phyloP scores from a whole-genome alignment of 2,797 vertebrate genomes.

The Aeoliscus strigatus region DNA sequence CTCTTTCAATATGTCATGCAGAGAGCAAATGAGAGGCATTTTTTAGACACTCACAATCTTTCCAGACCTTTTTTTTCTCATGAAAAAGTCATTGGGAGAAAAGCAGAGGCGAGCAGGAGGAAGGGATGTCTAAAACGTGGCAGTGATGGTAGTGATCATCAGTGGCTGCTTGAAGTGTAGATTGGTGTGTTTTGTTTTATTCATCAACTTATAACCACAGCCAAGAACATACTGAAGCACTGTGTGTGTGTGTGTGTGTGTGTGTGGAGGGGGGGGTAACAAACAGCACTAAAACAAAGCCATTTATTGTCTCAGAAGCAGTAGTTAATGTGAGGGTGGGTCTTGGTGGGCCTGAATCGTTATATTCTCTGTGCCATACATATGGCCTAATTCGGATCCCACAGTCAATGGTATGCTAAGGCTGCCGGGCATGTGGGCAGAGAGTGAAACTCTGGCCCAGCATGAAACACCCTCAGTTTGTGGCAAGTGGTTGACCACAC shows the following conservation, averaged over 20 bases:
- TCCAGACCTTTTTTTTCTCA: slow-evolving; percentile 26
- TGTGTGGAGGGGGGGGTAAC: no score
- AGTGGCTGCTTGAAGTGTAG: slow-evolving; percentile 8
- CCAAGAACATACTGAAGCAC: no score
- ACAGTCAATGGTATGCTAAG: slow-evolving; percentile 51
- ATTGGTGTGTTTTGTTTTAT: no score
- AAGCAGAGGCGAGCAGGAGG: slow-evolving; percentile 1
- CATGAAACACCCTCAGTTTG: slow-evolving; percentile 61
- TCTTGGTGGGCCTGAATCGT: slow-evolving; percentile 46
- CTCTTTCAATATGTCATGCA: slow-evolving; percentile 34
- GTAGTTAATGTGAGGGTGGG: slow-evolving; percentile 37
- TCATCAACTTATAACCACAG: no score
- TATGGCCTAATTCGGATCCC: slow-evolving; percentile 55
- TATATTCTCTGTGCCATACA: slow-evolving; percentile 33
- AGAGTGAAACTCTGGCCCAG: slow-evolving; percentile 28
- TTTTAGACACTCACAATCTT: slow-evolving; percentile 48
- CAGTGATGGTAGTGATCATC: no score
- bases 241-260: no score
- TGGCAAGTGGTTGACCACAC: slow-evolving; percentile 61
- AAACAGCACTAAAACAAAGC: no score
- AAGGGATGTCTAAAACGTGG: slow-evolving; percentile 19
- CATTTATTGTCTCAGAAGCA: slow-evolving; percentile 48
- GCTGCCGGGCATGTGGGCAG: slow-evolving; percentile 58
- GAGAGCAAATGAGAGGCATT: slow-evolving; percentile 38
- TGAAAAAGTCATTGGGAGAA: slow-evolving; percentile 15